Evolutionary conservation across 2,888 invertebrate genomes (phyloP), one percentile per base, ranked within the genome.

Genomic region (Xylota segnis): DNA sequence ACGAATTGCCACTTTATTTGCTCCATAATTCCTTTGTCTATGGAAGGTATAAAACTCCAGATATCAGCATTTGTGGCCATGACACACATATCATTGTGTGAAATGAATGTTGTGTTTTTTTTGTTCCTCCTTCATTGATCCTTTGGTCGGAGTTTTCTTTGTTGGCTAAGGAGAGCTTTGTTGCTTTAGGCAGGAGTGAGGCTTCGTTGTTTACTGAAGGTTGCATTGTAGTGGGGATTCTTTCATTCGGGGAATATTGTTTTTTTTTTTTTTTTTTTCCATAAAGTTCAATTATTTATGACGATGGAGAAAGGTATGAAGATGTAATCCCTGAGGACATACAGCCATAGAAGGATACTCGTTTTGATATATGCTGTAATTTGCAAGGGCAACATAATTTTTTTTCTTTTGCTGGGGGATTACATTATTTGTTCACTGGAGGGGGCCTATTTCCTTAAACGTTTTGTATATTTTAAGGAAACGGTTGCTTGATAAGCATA

Each of bases 271-370:
- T 59, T 18, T 59, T 59, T 27, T 59, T 59, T 59, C 59, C 59
- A 59, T 43, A 43, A 43, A 59, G 59, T 59, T 59, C 59, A 59
- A 59, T 59, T 59, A 59, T 59, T 43, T 18, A 59, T 40, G 59
- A 37, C n/a, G 37, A 43, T 59, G 27, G n/a, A 43, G 59, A n/a
- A 59, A 59, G 43, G 40, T 43, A 43, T n/a, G 10, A 23, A 59
- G 40, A 43, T 40, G 59, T 59, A 40, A 40, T 59, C 59, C 43
- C 40, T 27, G n/a, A 43, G 59, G 43, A 59, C 40, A 40, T 43
- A 27, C 23, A 27, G 4, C 12, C 43, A 59, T 23, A 40, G 43
- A 59, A 59, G 43, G 59, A 40, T 59, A 40, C n/a, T 59, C 59
- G 14, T 59, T 43, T 59, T 40, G 23, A 59, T 37, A 58, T 58